Base-by-base conservation (phyloP, 2,797 vertebrate species). In the Pampus argenteus region DNA sequence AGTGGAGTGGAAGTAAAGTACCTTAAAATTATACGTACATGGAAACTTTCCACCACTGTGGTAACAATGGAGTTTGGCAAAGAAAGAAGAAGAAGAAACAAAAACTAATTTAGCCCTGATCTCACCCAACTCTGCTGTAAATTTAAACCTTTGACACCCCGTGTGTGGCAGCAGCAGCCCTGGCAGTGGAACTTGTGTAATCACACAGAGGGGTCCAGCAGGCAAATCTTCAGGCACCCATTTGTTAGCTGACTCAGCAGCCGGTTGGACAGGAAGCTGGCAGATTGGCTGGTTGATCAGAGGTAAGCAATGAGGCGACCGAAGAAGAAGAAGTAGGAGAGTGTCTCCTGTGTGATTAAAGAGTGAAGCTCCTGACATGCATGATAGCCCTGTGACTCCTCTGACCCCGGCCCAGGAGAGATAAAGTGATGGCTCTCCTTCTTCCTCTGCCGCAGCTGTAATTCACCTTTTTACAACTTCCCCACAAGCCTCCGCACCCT, bases 311-410 rank as follows among this genome's bases (percentile, higher is more conserved):
- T 75, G 83, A 82, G 68, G 66, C 18, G 7, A 57, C 26, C 0
- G 23, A 45, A 65, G 78, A 81, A 65, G 78, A 81, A 79, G 79
- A 82, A 85, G 76, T 81, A 69, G 60, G 50, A 66, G 48, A 79
- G 50, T 65, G 68, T 71, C 71, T 82, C 62, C 50, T 62, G 42
- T 65, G 78, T 91, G 86, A 91, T 88, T 87, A 87, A 90, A 89
- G 79, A 55, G 71, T 34, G 50, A 48, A 61, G 66, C 72, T 26
- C 51, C 76, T 83, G 85, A 85, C 82, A 82, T 82, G 83, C 81
- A 65, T 66, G 71, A 85, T 84, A 86, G 78, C 82, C 80, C 61
- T 0, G 15, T 55, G 84, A 81, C 81, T 81, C 65, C 56, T 17
- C 57, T 72, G 78, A 89, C 86, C 84, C 65, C 4, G 23, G 55